phyloP scores from a whole-genome alignment of 2,888 invertebrate species.

The Plutella xylostella region DNA sequence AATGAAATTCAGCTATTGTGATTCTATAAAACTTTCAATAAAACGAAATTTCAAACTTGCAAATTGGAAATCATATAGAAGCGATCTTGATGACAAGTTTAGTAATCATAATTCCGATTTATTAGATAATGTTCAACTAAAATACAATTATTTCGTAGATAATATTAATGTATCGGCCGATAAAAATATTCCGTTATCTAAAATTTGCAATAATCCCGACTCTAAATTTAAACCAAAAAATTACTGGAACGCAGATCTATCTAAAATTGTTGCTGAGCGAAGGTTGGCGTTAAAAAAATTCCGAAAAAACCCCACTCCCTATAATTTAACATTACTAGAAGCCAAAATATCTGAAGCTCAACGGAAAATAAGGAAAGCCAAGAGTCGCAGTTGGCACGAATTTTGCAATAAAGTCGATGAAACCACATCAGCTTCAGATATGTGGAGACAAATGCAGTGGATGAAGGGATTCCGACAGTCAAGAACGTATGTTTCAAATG shows the following conservation, averaged over 20 bases:
- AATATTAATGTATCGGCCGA: constrained; percentile 10
- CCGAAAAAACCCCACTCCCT: constrained; percentile 12
- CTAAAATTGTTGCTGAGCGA: constrained; percentile 10
- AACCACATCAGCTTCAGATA: constrained; percentile 9
- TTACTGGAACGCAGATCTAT: constrained; percentile 19
- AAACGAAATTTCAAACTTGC: constrained; percentile 10
- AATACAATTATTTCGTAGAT: too few relatives aligned
- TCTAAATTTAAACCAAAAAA: constrained; percentile 20
- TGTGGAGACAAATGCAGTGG: constrained; percentile 19
- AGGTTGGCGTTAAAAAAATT: constrained; percentile 9
- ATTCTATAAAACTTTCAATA: background rate
- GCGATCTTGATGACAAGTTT: background rate
- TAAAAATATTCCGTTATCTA: constrained; percentile 10
- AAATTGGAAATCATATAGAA: background rate
- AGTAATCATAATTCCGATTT: background rate
- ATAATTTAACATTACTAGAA: constrained; percentile 6
- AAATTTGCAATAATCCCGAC: constrained; percentile 14
- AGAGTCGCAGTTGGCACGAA: constrained; percentile 13
- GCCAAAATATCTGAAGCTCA: constrained; percentile 9
- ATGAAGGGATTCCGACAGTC: constrained; percentile 8
- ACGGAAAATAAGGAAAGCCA: constrained; percentile 13
- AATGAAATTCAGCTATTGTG: constrained; percentile 1
- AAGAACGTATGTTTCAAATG: constrained; percentile 5
- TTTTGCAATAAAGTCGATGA: constrained; percentile 14
- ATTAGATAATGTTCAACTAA: constrained; percentile 4